Evolutionary conservation across 2,113 vertebrate species (phyloP).

Genomic region (Climacteris rufus): DNA sequence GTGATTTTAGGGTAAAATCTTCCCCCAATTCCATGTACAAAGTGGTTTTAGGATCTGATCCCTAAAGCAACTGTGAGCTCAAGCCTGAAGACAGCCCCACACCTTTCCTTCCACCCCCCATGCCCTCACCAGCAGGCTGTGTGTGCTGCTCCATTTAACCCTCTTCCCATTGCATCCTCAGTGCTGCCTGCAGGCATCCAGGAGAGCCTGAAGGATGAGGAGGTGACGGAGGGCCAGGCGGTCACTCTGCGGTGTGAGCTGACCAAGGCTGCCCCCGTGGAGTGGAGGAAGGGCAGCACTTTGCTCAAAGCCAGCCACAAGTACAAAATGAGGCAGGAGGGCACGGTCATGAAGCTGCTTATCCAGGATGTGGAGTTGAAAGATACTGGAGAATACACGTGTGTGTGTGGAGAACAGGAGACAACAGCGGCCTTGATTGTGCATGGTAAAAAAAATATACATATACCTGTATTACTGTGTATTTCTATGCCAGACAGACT

Average conservation of each 20-base stretch:
- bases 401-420: constrained; percentile 71
- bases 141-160: not conserved
- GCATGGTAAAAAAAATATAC: constrained; percentile 69
- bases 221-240: constrained; percentile 29
- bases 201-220: constrained; percentile 70
- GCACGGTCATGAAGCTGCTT: constrained; percentile 53
- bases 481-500: not conserved
- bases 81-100: not conserved
- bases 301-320: constrained; percentile 54
- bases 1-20: not conserved
- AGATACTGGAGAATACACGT: constrained; percentile 74
- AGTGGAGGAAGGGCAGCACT: constrained; percentile 71
- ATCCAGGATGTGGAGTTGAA: constrained; percentile 54
- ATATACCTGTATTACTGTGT: not conserved
- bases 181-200: constrained; percentile 63
- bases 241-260: constrained; percentile 76
- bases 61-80: not conserved
- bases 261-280: constrained; percentile 66
- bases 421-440: constrained; percentile 79
- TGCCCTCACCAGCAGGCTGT: not conserved
- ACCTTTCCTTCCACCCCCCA: not conserved
- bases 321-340: constrained; percentile 68
- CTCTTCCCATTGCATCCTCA: not conserved
- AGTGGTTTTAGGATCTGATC: not conserved
- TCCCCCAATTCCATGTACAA: accelerated